Base-by-base conservation (phyloP, 1,140 invertebrate genomes). In the Euwallacea fornicatus region DNA sequence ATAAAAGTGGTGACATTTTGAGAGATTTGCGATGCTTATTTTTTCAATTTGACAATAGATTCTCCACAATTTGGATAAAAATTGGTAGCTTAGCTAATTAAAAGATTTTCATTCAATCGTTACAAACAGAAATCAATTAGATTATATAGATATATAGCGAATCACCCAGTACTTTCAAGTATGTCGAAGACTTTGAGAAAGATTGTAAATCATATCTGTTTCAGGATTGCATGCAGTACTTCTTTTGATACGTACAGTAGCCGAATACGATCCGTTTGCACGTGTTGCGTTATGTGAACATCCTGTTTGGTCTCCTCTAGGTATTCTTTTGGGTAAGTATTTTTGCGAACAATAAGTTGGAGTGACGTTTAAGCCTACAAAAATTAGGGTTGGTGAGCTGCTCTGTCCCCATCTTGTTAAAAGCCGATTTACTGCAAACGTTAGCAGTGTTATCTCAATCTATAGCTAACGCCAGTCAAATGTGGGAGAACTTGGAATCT, bases 401-500 rank as follows among this genome's bases (percentile, higher is more conserved):
- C 80, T 90, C 92, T 56, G 89, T 97, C 71, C 92, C 95, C 0
- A 87, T 95, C 41, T 82, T 86, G 0, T 82, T 98, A 2, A 98
- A 98, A 84, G 91, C 93, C 0, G 89, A 93, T 75, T 82, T 98
- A 21, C 83, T 96, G 0, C 78, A 84, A 46, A 91, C 93, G 0
- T 82, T 98, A 16, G 89, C 91, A 0, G 88, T 92, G 0, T 84
- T 98, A 56, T 89, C 90, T 8, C 87, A 87, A 76, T 89, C 90
- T 0, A 85, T 89, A 16, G 88, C 90, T 70, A 90, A 91, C 59
- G 92, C 93, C 7, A 85, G 87, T 4, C 89, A 87, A 42, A 86
- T 95, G 46, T 98, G 96, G 95, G 90, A 93, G 71, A 90, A 88
- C 66, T 82, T 98, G 46, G 95, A 97, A 83, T 87, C 88, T 7